These are phyloP conservation scores for Botia kubotai DNA, from an alignment of 2,797 vertebrate genomes.

Conservation along the genomic window DNA sequence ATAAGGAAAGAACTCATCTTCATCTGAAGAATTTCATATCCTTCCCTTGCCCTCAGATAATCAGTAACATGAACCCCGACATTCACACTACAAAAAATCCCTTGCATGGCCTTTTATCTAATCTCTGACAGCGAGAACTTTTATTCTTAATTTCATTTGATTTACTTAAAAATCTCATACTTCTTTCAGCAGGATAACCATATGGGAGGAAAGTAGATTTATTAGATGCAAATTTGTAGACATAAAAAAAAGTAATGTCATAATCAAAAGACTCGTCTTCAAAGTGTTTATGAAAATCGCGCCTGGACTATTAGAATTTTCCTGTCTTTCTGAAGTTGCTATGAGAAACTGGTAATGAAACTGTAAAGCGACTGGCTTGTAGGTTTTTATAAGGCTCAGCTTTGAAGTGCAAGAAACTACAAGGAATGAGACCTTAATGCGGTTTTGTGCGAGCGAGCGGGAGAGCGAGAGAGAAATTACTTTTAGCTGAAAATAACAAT, in stretches of 20 bases:
- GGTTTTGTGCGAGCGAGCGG: constrained; percentile 68
- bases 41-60: not conserved
- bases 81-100: not conserved
- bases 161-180: not conserved
- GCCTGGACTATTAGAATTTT: constrained; percentile 32
- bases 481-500: constrained; percentile 62
- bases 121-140: not conserved
- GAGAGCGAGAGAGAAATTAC: constrained; percentile 63
- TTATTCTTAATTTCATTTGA: not conserved
- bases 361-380: constrained; percentile 70
- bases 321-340: constrained; percentile 28
- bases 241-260: constrained; percentile 46
- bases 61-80: not conserved
- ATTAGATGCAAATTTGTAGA: constrained; percentile 32
- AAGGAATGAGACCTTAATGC: constrained; percentile 73
- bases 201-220: constrained; percentile 22
- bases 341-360: constrained; percentile 69
- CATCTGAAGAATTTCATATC: not conserved
- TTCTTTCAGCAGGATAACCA: constrained; percentile 26
- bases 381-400: constrained; percentile 70
- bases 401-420: constrained; percentile 73
- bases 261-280: constrained; percentile 63
- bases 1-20: no score
- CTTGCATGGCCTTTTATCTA: not conserved
- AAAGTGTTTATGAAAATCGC: constrained; percentile 58